Base-by-base conservation (phyloP, 1,140 invertebrate genomes). In the Drosophila erecta region DNA sequence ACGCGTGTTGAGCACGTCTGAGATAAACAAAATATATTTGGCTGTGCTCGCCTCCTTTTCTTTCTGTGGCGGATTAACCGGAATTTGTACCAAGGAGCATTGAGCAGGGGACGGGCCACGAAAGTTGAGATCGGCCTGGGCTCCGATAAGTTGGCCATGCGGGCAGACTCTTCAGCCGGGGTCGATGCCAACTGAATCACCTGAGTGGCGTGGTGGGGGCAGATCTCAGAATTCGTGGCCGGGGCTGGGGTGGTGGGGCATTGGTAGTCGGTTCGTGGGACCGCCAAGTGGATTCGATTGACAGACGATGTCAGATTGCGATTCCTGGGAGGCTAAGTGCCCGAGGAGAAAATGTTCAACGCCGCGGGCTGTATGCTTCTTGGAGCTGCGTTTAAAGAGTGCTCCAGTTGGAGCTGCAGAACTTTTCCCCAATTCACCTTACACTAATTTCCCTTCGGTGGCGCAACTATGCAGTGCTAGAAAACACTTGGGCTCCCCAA, bases 1-100 rank as follows among this genome's bases (percentile, higher is more conserved):
- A 76, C 80, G 83, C 83, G 71, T 83, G 83, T 83, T 87, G 83
- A 89, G 83, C 84, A 89, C 83, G 83, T 87, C 87, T 67, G 38
- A 89, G 83, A 87, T 87, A 87, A 87, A 87, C 84, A 87, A 84
- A 81, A 81, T 71, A 85, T 53, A 73, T 75, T 58, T 70, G 66
- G 38, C 49, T 30, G 35, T 15, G 38, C n/a, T 59, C 46, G 43
- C 71, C 70, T 38, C 40, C 40, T n/a, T n/a, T 37, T 3, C 35
- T 14, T 53, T 49, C 38, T 27, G 58, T 57, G 37, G 33, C 60
- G 74, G 81, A 84, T 61, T 66, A 66, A 62, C 62, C 62, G 43
- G 62, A 66, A 66, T 66, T 66, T 30, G 27, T 35, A 22, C 57
- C 10, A 61, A 61, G 44, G 57, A 60, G 15, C 30, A 30, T 30